Base-by-base conservation (phyloP, 2,797 vertebrate species). In the Sebastes ruberrimus region DNA sequence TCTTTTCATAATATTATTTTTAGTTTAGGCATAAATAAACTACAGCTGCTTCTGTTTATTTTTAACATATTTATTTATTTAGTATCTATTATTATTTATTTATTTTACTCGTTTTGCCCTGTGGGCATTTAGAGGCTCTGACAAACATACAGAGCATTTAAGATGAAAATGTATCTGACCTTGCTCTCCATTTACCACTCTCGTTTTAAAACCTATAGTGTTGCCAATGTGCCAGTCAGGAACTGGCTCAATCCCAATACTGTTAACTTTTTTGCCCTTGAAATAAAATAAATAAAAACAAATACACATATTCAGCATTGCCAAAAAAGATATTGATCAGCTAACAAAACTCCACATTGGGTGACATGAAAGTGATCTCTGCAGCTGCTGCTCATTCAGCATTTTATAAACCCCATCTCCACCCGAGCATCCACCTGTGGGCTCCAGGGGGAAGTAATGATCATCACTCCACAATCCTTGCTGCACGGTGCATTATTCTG, bases 21-120 rank as follows among this genome's bases (percentile, higher is more conserved):
- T 55, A 22, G 38, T 80, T 74, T 16, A 57, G 20, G 7, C 20
- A 62, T 57, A 46, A 75, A 75, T 59, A 72, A 59, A 77, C 6
- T 2, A 30, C 6, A 25, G 8, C 16, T 25, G 25, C 6, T 57
- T 18, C 25, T 59, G 4, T 59, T 59, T 18, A 49, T 52, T 52
- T 52, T 4, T n/a, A 52, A 52, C 18, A 20, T n/a, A 52, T 52
- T 49, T 52, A 52, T 68, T 61, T 10, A 8, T 70, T 28, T 25
- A 49, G 42, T 52, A 52, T 52, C 46, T n/a, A 52, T 4, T 52
- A 52, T 52, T 52, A 52, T 52, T 52, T 52, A 52, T 52, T 52
- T 11, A 8, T 52, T 38, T 20, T 33, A 4, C 3, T 52, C 4
- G 18, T 42, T 68, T 38, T 74, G 4, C 64, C 7, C 7, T 28